phyloP scores from a whole-genome alignment of 1,140 invertebrate species.

The Heliconius himera region DNA sequence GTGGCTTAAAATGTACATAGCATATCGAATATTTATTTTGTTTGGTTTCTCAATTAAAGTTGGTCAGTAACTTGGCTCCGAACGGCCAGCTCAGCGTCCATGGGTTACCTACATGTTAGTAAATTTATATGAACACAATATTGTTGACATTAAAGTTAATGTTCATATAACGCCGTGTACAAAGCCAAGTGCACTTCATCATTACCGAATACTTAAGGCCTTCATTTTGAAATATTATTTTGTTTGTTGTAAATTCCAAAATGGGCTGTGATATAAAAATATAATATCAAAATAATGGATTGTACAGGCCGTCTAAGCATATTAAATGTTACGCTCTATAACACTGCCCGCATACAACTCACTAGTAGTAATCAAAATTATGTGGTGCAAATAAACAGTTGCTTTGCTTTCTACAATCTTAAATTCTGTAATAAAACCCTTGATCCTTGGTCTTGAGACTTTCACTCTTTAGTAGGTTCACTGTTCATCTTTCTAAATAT shows the following conservation, averaged over 20 bases:
- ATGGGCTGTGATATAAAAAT: constrained; percentile 86
- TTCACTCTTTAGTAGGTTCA: neutral
- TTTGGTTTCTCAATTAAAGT: constrained; percentile 9
- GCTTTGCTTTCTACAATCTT: constrained; percentile 15
- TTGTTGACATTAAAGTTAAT: constrained; percentile 73
- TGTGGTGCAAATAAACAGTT: neutral
- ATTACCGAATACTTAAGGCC: constrained; percentile 69
- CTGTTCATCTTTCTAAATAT: neutral
- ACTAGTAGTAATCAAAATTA: constrained; percentile 17
- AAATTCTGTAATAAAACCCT: constrained; percentile 9
- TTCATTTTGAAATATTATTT: constrained; percentile 75
- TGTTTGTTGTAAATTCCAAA: constrained; percentile 84
- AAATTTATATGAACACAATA: constrained; percentile 56
- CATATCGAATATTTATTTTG: constrained; percentile 20
- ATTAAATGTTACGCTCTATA: constrained; percentile 64
- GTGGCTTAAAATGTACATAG: constrained; percentile 24
- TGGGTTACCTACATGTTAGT: constrained; percentile 60
- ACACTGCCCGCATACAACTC: constrained; percentile 53
- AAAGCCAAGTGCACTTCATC: constrained; percentile 80
- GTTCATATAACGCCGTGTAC: constrained; percentile 79
- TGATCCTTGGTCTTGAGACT: neutral
- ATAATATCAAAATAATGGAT: constrained; percentile 84
- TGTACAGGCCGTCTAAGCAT: constrained; percentile 84
- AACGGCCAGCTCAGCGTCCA: constrained; percentile 58
- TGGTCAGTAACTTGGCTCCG: constrained; percentile 10